Conservation (phyloP, 2,797 vertebrate species). For the Taenioides sp. region DNA sequence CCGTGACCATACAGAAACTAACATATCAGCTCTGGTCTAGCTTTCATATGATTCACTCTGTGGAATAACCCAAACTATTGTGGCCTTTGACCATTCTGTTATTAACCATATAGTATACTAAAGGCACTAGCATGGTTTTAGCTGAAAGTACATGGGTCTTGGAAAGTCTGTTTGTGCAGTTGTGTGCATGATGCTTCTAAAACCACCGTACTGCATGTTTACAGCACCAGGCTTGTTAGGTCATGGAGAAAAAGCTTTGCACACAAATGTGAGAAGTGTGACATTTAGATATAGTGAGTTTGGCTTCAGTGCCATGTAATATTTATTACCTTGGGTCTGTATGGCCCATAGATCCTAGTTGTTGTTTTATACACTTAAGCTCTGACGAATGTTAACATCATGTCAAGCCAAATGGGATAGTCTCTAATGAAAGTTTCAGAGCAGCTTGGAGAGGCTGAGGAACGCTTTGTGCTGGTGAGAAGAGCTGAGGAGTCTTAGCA, state of each 20-base stretch:
- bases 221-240: background rate
- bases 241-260: constrained; percentile 3
- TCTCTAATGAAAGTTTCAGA: constrained; percentile 69
- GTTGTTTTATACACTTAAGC: constrained; percentile 36
- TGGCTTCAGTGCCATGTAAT: constrained; percentile 28
- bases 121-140: background rate
- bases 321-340: constrained; percentile 34
- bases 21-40: background rate
- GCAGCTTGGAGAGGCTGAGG: constrained; percentile 45
- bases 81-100: background rate
- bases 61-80: background rate
- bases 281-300: constrained; percentile 21
- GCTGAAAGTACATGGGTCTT: background rate
- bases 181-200: background rate
- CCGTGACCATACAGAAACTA: constrained; percentile 11
- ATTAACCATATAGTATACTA: background rate
- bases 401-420: constrained; percentile 57
- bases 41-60: background rate
- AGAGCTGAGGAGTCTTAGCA: constrained; percentile 55
- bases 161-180: background rate
- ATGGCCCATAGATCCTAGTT: constrained; percentile 25
- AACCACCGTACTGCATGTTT: background rate
- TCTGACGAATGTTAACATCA: constrained; percentile 45
- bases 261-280: constrained; percentile 5
- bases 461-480: constrained; percentile 61